Base-by-base conservation (phyloP, 2,113 vertebrate species). In the Xiphophorus maculatus region DNA sequence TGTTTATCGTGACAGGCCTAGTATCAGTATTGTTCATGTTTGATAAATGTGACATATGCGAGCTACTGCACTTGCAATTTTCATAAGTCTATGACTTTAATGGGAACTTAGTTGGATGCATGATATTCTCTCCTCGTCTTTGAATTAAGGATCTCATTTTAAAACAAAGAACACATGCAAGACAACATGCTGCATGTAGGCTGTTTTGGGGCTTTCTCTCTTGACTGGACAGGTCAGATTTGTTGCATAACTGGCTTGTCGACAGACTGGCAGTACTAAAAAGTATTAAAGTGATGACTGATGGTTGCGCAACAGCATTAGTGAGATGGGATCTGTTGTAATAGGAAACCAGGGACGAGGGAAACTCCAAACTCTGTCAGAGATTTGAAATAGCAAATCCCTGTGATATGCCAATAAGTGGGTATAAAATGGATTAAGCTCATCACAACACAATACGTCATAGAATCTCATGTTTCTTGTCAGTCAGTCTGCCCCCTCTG, bases 221-320 rank as follows among this genome's bases (percentile, higher is more conserved):
- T 58, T 58, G 51, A 48, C 33, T 68, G 63, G 71, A 73, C 66
- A 76, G 67, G 51, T 69, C 65, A 3, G 28, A 76, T 54, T 84
- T 77, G 77, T 93, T 91, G 90, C 72, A 69, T 91, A 93, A 93
- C 66, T 15, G 68, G 48, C 9, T n/a, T 58, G 51, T 79, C 70
- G 65, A 83, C 87, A 76, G 75, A 82, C 77, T 37, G 29, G 80
- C 44, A 77, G 62, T 71, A 83, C 73, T 84, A 83, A 68, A 88
- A 87, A 88, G 90, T 76, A 87, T 91, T 91, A 90, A 88, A 70
- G 82, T 88, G 90, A 90, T 91, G 92, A 91, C 90, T 89, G 87
- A 93, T n/a, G 62, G 87, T 93, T 94, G 93, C 91, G 93, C 91
- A 93, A 93, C 85, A 86, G 89, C 83, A 91, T 94, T 94, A 93